Evolutionary conservation across 2,113 vertebrate species (phyloP).

Genomic region (western clawed frog (Xenopus tropicalis)): UCB_Xtro_10.0 CM004449.2:99877001-99877500

Average conservation of each 20-base stretch:
- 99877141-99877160: neutral
- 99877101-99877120: neutral
- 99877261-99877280: neutral
- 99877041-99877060: constrained; percentile 22
- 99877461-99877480: too few relatives aligned
- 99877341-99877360: neutral
- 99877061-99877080: constrained; percentile 40
- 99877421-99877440: neutral
- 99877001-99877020: constrained; percentile 5
- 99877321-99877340: neutral
- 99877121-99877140: neutral
- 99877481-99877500: too few relatives aligned
- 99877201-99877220: too few relatives aligned
- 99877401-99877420: neutral
- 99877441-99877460: neutral
- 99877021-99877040: neutral
- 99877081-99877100: constrained; percentile 26
- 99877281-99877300: neutral
- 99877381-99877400: neutral
- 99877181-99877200: neutral
- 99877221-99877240: too few relatives aligned
- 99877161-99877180: neutral
- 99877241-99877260: neutral
- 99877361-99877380: neutral
- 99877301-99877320: too few relatives aligned